phyloP scores from a whole-genome alignment of 2,888 invertebrate genomes.

The Caenorhabditis sp. region DNA sequence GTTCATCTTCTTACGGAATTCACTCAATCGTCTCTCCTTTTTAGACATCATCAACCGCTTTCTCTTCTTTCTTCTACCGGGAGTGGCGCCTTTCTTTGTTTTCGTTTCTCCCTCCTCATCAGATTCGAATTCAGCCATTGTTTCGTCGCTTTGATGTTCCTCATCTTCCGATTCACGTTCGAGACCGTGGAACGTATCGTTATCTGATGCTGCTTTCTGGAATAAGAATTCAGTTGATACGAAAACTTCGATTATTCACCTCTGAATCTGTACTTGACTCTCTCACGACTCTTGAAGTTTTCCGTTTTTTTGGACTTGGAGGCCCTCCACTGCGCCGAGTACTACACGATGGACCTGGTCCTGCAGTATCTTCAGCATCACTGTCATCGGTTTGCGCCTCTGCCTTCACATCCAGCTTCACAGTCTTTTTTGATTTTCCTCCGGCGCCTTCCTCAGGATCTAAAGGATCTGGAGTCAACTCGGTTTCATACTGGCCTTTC shows the following conservation, averaged over 20 bases:
- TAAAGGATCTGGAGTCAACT: conserved; percentile 45
- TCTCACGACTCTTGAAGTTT: conserved; percentile 29
- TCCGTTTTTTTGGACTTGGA: conserved; percentile 31
- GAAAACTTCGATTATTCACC: neutral
- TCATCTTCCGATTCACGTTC: conserved; percentile 56
- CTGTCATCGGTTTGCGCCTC: conserved; percentile 36
- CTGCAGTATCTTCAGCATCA: conserved; percentile 20
- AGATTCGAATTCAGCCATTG: conserved; percentile 35
- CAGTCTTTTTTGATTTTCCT: neutral
- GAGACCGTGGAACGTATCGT: conserved; percentile 21
- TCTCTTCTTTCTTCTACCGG: conserved; percentile 25
- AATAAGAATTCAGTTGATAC: neutral
- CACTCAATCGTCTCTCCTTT: conserved; percentile 53
- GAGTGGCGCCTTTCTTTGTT: conserved; percentile 8
- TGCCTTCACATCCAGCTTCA: conserved; percentile 32
- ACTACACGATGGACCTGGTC: conserved; percentile 42
- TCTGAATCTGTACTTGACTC: conserved; percentile 56
- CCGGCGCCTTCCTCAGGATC: conserved; percentile 30
- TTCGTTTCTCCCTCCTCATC: conserved; percentile 38
- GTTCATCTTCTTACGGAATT: conserved; percentile 55
- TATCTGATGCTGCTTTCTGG: conserved; percentile 16
- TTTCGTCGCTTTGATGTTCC: conserved; percentile 41
- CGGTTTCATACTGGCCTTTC: conserved; percentile 38
- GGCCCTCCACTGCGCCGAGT: conserved; percentile 21
- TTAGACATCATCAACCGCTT: conserved; percentile 46